A percentile compares a stretch with the other conserved stretches of the same genome.
Evolutionary conservation across 2,888 invertebrate species (phyloP).

Genomic region (Latrodectus hesperus): DNA sequence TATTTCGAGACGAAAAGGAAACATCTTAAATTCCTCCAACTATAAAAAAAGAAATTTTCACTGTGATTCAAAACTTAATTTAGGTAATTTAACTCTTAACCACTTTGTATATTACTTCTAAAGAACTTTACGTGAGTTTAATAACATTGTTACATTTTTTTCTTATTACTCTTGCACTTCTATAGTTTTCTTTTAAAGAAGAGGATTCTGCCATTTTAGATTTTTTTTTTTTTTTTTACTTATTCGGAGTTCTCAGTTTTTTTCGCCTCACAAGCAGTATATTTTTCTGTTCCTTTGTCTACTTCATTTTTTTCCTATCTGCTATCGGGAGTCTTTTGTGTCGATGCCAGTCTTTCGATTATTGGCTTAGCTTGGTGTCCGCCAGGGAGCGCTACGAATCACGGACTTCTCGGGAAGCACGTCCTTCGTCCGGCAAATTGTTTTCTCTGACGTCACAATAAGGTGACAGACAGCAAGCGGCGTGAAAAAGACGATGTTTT

Average conservation of each 20-base stretch:
- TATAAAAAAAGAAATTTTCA: no score
- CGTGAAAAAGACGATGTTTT: conserved; percentile 30
- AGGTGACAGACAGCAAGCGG: conserved; percentile 47
- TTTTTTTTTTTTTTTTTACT: not conserved
- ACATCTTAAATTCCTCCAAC: no score
- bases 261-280: conserved; percentile 27
- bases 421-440: conserved; percentile 47
- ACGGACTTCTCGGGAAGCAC: conserved; percentile 7
- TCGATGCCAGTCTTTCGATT: conserved; percentile 47
- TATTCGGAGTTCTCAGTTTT: not conserved
- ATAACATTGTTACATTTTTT: no score
- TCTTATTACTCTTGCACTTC: no score
- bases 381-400: conserved; percentile 43
- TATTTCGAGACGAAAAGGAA: no score
- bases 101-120: no score
- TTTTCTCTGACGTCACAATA: conserved; percentile 62
- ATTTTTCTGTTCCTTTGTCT: conserved; percentile 34
- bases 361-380: conserved; percentile 51
- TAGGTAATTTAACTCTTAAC: no score
- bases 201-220: not conserved
- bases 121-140: no score
- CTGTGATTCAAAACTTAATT: no score
- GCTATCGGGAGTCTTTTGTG: conserved; percentile 42
- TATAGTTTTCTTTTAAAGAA: no score
- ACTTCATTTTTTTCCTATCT: conserved; percentile 7